phyloP scores from a whole-genome alignment of 1,140 invertebrate genomes.

The Zaprionus kolodkinae region DNA sequence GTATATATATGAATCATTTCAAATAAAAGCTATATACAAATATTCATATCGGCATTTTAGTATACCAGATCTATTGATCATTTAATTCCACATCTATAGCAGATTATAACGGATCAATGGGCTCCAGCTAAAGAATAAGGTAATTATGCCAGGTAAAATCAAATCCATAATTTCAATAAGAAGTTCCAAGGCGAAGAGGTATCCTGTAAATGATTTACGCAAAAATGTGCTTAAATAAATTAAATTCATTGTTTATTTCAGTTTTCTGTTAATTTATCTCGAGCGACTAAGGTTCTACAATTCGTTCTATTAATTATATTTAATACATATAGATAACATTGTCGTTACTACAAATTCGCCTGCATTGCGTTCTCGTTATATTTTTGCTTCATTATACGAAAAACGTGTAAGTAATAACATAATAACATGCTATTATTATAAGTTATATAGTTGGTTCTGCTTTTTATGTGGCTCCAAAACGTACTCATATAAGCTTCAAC shows the following conservation, averaged over 20 bases:
- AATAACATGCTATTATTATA: conserved; percentile 3
- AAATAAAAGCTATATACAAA: conserved; percentile 80
- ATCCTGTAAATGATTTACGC: background rate
- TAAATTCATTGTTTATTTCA: conserved; percentile 13
- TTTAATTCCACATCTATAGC: too few species aligned
- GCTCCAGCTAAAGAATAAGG: background rate
- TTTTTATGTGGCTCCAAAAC: conserved; percentile 6
- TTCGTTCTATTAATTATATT: background rate
- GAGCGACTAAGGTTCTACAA: conserved; percentile 1
- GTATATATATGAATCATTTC: conserved; percentile 73
- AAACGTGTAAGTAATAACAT: conserved; percentile 4
- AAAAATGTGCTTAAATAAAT: conserved; percentile 1
- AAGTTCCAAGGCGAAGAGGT: background rate
- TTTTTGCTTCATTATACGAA: background rate
- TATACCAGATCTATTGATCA: too few species aligned
- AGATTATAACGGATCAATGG: too few species aligned
- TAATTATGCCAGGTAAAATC: too few species aligned
- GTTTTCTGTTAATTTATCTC: background rate
- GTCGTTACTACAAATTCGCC: conserved; percentile 3
- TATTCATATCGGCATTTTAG: conserved; percentile 28
- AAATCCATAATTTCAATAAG: background rate
- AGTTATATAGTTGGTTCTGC: conserved; percentile 9
- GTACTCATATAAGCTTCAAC: conserved; percentile 17
- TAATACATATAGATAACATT: conserved; percentile 9
- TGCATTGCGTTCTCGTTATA: background rate